phyloP scores from a whole-genome alignment of 2,113 vertebrate species.

The Podilymbus podiceps region DNA sequence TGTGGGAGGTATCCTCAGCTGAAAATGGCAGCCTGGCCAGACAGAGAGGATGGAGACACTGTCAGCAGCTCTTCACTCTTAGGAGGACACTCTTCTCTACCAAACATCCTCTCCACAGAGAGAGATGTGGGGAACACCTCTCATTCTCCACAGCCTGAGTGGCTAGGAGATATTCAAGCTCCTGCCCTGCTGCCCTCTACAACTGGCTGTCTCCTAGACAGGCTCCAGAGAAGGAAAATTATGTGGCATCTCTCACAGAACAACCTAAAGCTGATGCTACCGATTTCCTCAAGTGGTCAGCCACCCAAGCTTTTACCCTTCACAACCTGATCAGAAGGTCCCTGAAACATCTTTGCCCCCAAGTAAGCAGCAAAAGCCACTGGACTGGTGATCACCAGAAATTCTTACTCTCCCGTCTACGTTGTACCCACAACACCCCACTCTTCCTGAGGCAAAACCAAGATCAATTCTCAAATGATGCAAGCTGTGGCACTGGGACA shows the following conservation, averaged over 20 bases:
- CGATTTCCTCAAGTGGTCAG: not conserved
- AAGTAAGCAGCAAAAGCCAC: not conserved
- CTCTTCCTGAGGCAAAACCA: not conserved
- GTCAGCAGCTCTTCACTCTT: not conserved
- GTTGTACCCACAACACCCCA: not conserved
- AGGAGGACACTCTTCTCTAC: not conserved
- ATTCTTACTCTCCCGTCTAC: not conserved
- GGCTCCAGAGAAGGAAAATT: not conserved
- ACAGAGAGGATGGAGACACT: not conserved
- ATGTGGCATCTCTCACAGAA: not conserved
- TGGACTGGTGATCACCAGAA: not conserved
- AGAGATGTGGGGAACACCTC: not conserved
- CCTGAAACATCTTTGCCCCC: not conserved
- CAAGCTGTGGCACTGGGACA: not conserved
- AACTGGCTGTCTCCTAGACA: not conserved
- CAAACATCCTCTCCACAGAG: not conserved
- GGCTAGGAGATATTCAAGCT: not conserved
- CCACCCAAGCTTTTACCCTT: not conserved
- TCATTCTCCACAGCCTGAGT: not conserved
- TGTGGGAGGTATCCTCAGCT: slow-evolving; percentile 83
- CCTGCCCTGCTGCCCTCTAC: not conserved
- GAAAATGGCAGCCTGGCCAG: slow-evolving; percentile 87
- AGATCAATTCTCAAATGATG: not conserved
- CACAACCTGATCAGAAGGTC: not conserved
- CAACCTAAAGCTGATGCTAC: not conserved